These are phyloP conservation scores for Dryomyza anilis DNA, from an alignment of 2,888 invertebrate genomes.

Conservation along the genomic window DNA sequence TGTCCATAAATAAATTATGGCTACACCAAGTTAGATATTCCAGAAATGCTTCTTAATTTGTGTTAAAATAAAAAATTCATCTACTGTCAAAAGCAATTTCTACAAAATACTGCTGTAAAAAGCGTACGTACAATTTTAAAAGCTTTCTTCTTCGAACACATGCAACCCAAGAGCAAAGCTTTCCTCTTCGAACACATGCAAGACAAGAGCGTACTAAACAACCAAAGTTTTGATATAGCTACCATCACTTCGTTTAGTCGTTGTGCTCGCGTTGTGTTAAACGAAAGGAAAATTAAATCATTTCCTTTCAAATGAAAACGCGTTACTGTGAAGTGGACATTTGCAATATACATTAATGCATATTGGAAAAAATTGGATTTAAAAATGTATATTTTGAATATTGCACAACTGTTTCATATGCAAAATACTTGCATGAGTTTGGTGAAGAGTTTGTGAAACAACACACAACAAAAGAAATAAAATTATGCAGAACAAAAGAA, in stretches of 20 bases:
- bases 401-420: too few relatives aligned
- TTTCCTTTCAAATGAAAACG: background rate
- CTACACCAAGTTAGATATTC: too few relatives aligned
- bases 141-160: background rate
- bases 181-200: too few relatives aligned
- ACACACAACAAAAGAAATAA: background rate
- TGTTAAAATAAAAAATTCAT: too few relatives aligned
- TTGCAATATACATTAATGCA: background rate
- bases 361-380: background rate
- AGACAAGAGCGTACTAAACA: too few relatives aligned
- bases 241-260: slow-evolving; percentile 13
- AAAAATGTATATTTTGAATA: background rate
- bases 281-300: slow-evolving; percentile 2
- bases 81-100: too few relatives aligned
- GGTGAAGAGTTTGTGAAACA: background rate
- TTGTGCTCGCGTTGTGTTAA: slow-evolving; percentile 2
- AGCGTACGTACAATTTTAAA: background rate
- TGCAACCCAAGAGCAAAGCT: slow-evolving; percentile 3
- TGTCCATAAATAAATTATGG: too few relatives aligned
- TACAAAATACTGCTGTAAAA: too few relatives aligned
- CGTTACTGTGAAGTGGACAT: background rate
- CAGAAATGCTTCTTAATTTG: too few relatives aligned
- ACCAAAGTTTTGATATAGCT: background rate
- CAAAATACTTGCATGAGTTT: background rate
- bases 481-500: background rate